These are phyloP conservation scores for Drosophila neonasuta DNA, from an alignment of 2,888 invertebrate species.

Conservation along the genomic window DNA sequence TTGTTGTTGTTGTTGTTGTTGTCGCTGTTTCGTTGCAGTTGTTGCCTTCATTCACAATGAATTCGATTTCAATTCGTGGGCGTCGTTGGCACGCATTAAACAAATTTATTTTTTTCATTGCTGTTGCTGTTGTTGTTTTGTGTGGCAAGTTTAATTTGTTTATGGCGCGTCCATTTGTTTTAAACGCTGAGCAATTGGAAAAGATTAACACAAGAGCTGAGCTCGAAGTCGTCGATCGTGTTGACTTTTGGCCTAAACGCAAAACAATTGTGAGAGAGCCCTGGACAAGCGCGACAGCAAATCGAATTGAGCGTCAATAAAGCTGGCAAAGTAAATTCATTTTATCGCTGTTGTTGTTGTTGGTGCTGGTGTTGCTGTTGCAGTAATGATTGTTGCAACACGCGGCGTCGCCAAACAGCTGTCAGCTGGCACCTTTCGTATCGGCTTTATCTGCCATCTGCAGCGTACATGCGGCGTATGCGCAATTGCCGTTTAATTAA, in stretches of 20 bases:
- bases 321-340: constrained; percentile 56
- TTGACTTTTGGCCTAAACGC: constrained; percentile 67
- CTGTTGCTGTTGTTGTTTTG: constrained; percentile 10
- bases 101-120: constrained; percentile 36
- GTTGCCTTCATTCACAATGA: constrained; percentile 68
- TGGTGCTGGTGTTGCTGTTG: constrained; percentile 41
- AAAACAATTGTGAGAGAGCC: constrained; percentile 66
- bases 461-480: constrained; percentile 70
- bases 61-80: constrained; percentile 53
- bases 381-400: constrained; percentile 60
- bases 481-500: constrained; percentile 76
- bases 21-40: constrained; percentile 55
- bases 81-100: constrained; percentile 66
- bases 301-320: constrained; percentile 72
- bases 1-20: constrained; percentile 38
- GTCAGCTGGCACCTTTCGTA: constrained; percentile 68
- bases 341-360: constrained; percentile 29
- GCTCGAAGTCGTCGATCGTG: constrained; percentile 50
- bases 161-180: constrained; percentile 63
- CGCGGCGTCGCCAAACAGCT: constrained; percentile 68
- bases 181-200: constrained; percentile 62
- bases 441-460: constrained; percentile 64
- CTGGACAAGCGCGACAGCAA: constrained; percentile 56
- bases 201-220: constrained; percentile 22
- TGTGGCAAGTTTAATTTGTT: constrained; percentile 70